These are phyloP conservation scores for Sternotherus odoratus DNA, from an alignment of 2,797 vertebrate genomes.

Conservation along the genomic window DNA sequence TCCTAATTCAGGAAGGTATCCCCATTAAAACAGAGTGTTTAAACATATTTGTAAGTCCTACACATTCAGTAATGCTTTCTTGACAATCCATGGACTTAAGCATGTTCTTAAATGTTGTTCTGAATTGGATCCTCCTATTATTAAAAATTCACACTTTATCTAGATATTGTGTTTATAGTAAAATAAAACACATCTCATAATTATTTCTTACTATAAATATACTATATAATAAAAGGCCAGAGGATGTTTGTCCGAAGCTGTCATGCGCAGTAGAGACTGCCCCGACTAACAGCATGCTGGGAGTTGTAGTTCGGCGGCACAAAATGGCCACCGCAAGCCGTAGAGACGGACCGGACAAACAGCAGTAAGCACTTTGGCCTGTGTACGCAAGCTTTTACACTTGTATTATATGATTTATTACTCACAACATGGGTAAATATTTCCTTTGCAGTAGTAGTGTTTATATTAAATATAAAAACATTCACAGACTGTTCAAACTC, in stretches of 20 bases:
- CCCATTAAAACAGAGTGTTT: neutral
- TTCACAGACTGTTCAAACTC: neutral
- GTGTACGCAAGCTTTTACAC: too few relatives aligned
- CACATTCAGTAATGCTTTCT: neutral
- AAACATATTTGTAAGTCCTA: neutral
- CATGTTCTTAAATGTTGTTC: neutral
- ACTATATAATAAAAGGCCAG: too few relatives aligned
- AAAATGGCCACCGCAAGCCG: too few relatives aligned
- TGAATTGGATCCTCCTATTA: neutral
- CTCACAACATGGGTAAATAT: neutral
- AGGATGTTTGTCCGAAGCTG: too few relatives aligned
- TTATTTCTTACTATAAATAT: neutral
- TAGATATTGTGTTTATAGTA: neutral
- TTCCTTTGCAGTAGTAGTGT: neutral
- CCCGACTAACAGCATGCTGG: too few relatives aligned
- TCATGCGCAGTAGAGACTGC: too few relatives aligned
- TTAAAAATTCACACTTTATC: neutral
- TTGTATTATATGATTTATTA: neutral
- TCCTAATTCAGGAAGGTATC: neutral
- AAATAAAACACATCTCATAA: neutral
- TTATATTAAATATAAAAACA: neutral
- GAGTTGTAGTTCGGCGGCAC: too few relatives aligned
- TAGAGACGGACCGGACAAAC: too few relatives aligned
- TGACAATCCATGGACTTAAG: neutral
- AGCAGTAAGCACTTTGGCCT: too few relatives aligned